Evolutionary conservation across 2,888 invertebrate genomes (phyloP).

Genomic region (Lysandra bellargus): DNA sequence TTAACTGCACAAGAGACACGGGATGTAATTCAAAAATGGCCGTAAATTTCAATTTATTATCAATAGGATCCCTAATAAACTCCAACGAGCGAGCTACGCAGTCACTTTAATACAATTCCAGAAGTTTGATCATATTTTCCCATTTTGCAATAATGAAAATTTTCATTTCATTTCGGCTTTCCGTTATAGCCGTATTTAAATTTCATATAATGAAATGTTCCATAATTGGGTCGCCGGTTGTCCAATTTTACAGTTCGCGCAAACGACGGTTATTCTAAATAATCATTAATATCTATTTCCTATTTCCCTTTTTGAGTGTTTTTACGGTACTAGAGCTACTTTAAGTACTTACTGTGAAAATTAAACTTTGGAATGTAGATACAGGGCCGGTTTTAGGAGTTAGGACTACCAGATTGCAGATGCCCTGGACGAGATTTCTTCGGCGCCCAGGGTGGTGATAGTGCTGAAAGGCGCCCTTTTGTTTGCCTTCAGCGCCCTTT

Average conservation of each 20-base stretch:
- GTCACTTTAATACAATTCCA: constrained; percentile 23
- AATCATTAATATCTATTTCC: not conserved
- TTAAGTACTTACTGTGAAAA: no score
- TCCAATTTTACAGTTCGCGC: not conserved
- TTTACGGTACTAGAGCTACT: not conserved
- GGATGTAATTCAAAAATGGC: not conserved
- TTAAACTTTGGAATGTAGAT: no score
- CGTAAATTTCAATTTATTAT: constrained; percentile 5
- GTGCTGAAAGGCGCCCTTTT: no score
- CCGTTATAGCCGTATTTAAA: constrained; percentile 14
- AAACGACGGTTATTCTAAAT: constrained; percentile 13
- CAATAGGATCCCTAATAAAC: constrained; percentile 19
- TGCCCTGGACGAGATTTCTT: no score
- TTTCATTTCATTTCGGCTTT: constrained; percentile 22
- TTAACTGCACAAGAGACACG: constrained; percentile 2
- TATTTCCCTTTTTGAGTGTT: not conserved
- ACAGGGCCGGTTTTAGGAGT: no score
- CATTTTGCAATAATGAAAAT: constrained; percentile 29
- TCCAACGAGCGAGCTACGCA: not conserved
- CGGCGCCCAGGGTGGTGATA: no score
- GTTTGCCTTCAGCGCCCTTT: no score
- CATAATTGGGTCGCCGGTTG: constrained; percentile 7
- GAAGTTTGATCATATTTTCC: constrained; percentile 28
- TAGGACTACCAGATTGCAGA: no score
- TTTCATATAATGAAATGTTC: constrained; percentile 23